These are phyloP conservation scores for Agrotis exclamationis DNA, from an alignment of 2,888 invertebrate genomes.

Conservation along the genomic window DNA sequence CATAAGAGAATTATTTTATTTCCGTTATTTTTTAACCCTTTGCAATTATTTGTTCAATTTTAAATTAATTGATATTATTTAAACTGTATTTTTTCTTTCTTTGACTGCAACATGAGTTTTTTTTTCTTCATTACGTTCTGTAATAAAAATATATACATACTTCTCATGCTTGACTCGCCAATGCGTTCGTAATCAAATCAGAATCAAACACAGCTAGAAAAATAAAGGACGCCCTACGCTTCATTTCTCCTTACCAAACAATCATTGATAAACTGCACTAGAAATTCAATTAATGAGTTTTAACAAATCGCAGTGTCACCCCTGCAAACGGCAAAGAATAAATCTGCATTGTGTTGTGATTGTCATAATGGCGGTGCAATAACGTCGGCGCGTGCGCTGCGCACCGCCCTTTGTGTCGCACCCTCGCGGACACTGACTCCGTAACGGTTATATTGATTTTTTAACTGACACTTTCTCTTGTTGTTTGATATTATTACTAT, in stretches of 20 bases:
- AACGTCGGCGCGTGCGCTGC: conserved; percentile 82
- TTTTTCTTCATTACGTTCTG: not conserved
- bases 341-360: conserved; percentile 79
- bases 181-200: conserved; percentile 10
- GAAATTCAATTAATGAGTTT: conserved; percentile 61
- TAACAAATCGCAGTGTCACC: conserved; percentile 72
- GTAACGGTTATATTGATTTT: conserved; percentile 90
- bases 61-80: not conserved
- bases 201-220: conserved; percentile 12
- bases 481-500: conserved; percentile 44
- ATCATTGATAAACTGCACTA: conserved; percentile 31
- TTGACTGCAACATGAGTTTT: conserved; percentile 12
- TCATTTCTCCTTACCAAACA: conserved; percentile 48
- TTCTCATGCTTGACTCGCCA: conserved; percentile 1
- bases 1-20: conserved; percentile 43
- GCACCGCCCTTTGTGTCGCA: conserved; percentile 81
- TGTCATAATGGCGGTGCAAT: conserved; percentile 77
- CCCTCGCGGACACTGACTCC: conserved; percentile 86
- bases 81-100: not conserved
- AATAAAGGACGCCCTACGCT: conserved; percentile 6
- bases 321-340: conserved; percentile 75
- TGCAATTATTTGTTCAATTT: not conserved
- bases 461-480: conserved; percentile 85
- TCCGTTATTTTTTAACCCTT: conserved; percentile 62
- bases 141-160: not conserved